Conservation (phyloP, 2,797 vertebrate genomes). For the Lagocephalus sceleratus region DNA sequence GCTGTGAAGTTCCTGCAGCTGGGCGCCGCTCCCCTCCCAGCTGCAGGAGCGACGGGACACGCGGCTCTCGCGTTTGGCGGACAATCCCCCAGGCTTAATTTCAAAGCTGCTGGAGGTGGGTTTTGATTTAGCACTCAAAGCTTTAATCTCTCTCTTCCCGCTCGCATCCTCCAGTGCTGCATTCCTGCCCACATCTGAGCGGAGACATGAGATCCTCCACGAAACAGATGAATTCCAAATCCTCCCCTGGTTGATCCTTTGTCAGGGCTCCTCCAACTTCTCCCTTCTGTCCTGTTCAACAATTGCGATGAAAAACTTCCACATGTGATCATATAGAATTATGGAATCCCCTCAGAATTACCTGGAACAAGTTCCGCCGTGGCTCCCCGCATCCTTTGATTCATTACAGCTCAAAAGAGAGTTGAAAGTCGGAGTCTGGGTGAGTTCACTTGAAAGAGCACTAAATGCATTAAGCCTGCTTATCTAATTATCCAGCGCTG, state of each 20-base stretch:
- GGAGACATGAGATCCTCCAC: constrained; percentile 35
- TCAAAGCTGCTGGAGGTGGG: constrained; percentile 61
- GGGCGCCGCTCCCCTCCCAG: constrained; percentile 20
- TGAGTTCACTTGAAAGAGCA: no score
- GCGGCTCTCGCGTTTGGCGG: constrained; percentile 52
- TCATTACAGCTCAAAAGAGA: neutral
- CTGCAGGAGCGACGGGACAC: constrained; percentile 33
- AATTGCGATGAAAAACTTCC: no score
- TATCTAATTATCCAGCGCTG: no score
- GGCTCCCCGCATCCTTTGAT: neutral
- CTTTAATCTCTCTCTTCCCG: constrained; percentile 55
- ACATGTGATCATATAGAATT: no score
- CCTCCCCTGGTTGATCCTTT: constrained; percentile 24
- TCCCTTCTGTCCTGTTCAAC: no score
- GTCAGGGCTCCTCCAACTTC: constrained; percentile 1
- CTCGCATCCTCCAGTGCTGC: constrained; percentile 35
- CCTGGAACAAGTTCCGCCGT: no score
- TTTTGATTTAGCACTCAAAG: constrained; percentile 56
- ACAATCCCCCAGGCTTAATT: constrained; percentile 63
- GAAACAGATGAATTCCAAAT: constrained; percentile 34
- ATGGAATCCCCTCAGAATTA: no score
- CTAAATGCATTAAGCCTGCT: no score
- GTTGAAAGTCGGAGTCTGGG: neutral
- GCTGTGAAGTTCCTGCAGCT: constrained; percentile 47
- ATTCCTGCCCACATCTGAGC: constrained; percentile 54